A percentile compares a stretch with the other conserved stretches of the same genome.
Conservation (phyloP, 2,113 vertebrate species). For the Talpa occidentalis region DNA sequence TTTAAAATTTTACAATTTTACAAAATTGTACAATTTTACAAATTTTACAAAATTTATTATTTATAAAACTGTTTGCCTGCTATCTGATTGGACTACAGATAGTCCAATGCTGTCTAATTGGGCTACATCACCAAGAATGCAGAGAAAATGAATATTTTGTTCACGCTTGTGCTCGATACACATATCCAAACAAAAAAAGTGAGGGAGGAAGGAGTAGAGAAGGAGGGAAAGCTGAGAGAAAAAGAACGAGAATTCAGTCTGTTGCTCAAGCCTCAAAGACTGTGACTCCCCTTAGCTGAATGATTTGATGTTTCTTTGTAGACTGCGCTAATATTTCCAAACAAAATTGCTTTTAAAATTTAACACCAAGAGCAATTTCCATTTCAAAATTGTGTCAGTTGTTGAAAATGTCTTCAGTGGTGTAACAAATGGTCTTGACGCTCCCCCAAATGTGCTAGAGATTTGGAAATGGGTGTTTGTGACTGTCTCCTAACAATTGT, state of each 20-base stretch:
- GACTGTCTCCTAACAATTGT: slow-evolving; percentile 63
- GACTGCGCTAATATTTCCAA: slow-evolving; percentile 72
- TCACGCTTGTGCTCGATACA: background rate
- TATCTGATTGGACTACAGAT: no score
- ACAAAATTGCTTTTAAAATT: slow-evolving; percentile 78
- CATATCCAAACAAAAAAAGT: background rate
- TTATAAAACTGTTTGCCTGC: background rate
- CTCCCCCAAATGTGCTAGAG: background rate
- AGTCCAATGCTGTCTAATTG: no score
- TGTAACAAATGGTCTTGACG: slow-evolving; percentile 64
- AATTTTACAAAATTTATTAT: no score
- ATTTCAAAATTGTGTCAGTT: slow-evolving; percentile 71
- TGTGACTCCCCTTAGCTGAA: slow-evolving; percentile 12
- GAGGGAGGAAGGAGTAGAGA: background rate
- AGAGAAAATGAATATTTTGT: background rate
- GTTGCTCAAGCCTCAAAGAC: background rate
- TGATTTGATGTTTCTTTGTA: slow-evolving; percentile 71
- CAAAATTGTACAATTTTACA: no score
- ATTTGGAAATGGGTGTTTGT: slow-evolving; percentile 58
- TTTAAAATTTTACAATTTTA: background rate
- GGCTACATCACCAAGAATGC: background rate
- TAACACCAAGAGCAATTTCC: slow-evolving; percentile 77
- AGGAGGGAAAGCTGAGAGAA: background rate
- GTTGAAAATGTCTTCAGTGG: slow-evolving; percentile 70
- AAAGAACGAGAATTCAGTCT: background rate